phyloP scores from a whole-genome alignment of 2,888 invertebrate species.

The Priocnemis perturbator region DNA sequence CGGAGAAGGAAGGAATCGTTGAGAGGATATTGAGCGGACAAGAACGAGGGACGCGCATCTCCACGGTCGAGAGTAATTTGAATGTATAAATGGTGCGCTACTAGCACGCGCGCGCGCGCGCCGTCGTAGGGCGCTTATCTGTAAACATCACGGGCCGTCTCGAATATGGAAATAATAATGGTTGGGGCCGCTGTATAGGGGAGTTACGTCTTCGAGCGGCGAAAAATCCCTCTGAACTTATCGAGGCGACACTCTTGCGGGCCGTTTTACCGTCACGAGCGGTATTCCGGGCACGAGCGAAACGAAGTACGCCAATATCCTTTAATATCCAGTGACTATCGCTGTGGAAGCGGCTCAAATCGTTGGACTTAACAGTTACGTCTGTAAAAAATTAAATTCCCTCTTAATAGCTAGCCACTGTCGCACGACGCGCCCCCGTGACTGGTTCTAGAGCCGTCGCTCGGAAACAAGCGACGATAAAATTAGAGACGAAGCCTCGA shows the following conservation, averaged over 20 bases:
- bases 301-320: slow-evolving; percentile 16
- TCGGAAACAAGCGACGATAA: slow-evolving; percentile 61
- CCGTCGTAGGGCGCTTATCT: background rate
- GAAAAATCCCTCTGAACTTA: too few species aligned
- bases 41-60: too few species aligned
- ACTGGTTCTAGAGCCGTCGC: slow-evolving; percentile 21
- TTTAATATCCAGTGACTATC: slow-evolving; percentile 27
- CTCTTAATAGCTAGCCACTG: slow-evolving; percentile 41
- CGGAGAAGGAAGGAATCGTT: too few species aligned
- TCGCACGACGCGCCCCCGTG: background rate
- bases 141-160: background rate
- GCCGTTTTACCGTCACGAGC: too few species aligned
- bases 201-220: too few species aligned
- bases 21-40: too few species aligned
- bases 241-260: too few species aligned
- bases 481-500: slow-evolving; percentile 65
- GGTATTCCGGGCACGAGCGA: slow-evolving; percentile 17
- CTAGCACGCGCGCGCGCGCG: background rate
- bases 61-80: too few species aligned
- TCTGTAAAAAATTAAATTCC: slow-evolving; percentile 50
- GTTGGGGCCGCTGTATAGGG: too few species aligned
- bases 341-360: slow-evolving; percentile 41
- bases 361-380: slow-evolving; percentile 48
- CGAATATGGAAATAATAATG: too few species aligned
- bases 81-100: background rate